Conservation (phyloP, 2,888 invertebrate genomes). For the Galerucella pusilla region DNA sequence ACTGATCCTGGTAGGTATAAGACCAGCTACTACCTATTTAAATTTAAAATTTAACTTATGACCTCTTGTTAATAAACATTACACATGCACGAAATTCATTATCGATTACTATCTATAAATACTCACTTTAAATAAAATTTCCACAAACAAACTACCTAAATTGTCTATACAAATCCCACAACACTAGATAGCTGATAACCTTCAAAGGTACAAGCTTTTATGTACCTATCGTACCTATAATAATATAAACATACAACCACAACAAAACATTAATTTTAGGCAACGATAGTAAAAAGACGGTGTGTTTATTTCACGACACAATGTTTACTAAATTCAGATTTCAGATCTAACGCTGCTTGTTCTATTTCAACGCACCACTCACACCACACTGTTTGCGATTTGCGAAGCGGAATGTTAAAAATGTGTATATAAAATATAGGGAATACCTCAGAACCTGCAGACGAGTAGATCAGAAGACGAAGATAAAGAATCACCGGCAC, state of each 20-base stretch:
- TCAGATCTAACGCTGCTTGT: background rate
- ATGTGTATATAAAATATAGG: background rate
- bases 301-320: too few relatives aligned
- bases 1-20: too few relatives aligned
- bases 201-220: background rate
- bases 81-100: too few relatives aligned
- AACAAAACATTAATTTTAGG: slow-evolving; percentile 2
- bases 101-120: background rate
- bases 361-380: background rate
- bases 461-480: background rate
- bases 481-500: background rate
- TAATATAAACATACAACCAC: background rate
- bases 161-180: background rate
- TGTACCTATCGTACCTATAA: background rate
- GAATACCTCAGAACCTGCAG: too few relatives aligned
- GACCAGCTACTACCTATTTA: too few relatives aligned
- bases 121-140: background rate
- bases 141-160: background rate
- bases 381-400: background rate
- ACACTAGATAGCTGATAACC: background rate
- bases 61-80: too few relatives aligned
- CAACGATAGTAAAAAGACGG: background rate
- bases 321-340: background rate
- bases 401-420: background rate
- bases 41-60: too few relatives aligned